phyloP scores from a whole-genome alignment of 2,797 vertebrate species.

The Tamandua tetradactyla region DNA sequence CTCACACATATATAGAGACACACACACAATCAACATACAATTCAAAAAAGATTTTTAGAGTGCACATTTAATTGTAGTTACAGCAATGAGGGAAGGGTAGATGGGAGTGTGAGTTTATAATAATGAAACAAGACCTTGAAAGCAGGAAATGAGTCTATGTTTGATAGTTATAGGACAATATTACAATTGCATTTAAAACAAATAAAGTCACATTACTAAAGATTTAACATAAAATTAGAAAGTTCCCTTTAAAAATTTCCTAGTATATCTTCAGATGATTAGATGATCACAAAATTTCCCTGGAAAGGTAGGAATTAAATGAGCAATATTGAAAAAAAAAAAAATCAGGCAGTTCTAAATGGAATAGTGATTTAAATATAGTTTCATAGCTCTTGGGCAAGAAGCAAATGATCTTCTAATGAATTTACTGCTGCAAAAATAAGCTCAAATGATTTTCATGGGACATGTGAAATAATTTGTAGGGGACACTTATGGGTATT shows the following conservation, averaged over 20 bases:
- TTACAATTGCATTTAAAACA: background rate
- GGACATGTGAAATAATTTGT: constrained; percentile 34
- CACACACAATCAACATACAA: background rate
- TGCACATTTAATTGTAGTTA: background rate
- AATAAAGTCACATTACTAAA: background rate
- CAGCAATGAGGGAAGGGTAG: background rate
- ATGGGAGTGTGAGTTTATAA: constrained; percentile 20
- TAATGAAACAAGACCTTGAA: constrained; percentile 43
- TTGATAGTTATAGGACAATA: background rate
- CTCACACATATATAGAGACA: background rate
- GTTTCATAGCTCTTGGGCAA: background rate
- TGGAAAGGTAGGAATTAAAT: constrained; percentile 59
- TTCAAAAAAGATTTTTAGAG: background rate
- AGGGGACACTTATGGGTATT: background rate
- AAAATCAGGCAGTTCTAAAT: background rate
- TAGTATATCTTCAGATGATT: background rate
- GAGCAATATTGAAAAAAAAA: background rate
- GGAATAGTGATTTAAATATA: background rate
- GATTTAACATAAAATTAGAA: background rate
- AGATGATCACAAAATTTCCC: constrained; percentile 21
- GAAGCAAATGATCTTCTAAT: constrained; percentile 50
- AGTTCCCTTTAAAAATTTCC: constrained; percentile 38
- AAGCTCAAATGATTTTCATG: constrained; percentile 8
- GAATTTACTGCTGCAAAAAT: constrained; percentile 43
- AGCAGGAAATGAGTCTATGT: constrained; percentile 42